Percentiles rank a stretch among this genome's conserved stretches.
These are phyloP conservation scores for Hoplodrina blanda DNA, from an alignment of 2,888 invertebrate species.

Conservation along the genomic window DNA sequence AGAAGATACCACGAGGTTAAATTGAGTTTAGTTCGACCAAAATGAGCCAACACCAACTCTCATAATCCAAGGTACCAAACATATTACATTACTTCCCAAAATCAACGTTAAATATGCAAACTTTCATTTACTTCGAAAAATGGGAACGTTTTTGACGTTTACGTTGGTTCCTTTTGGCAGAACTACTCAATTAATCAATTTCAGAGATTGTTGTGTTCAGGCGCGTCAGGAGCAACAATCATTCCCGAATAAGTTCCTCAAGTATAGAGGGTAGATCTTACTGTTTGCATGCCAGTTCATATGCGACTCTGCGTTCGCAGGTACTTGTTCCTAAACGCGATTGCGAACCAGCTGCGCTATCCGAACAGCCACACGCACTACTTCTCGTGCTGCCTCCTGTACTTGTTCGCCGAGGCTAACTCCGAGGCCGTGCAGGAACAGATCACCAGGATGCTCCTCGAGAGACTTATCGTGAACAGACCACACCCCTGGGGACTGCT, in stretches of 20 bases:
- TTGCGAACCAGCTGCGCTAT: constrained; percentile 99
- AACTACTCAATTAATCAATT: background rate
- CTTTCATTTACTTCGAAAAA: too few species aligned
- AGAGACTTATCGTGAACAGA: constrained; percentile 98
- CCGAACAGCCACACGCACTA: constrained; percentile 99
- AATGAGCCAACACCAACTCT: background rate
- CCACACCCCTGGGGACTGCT: constrained; percentile 99
- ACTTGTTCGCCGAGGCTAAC: constrained; percentile 99
- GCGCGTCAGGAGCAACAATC: background rate
- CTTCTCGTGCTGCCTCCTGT: constrained; percentile 99
- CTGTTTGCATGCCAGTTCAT: background rate
- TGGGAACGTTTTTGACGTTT: too few species aligned
- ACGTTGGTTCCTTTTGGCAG: background rate
- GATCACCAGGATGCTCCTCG: constrained; percentile 98
- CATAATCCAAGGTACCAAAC: background rate
- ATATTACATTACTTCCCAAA: too few species aligned
- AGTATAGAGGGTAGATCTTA: background rate
- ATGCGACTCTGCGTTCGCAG: constrained; percentile 78
- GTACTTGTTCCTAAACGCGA: constrained; percentile 99
- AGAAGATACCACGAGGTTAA: background rate
- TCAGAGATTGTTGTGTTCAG: background rate
- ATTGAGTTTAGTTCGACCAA: background rate
- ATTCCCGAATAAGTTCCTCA: background rate
- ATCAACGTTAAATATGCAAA: too few species aligned
- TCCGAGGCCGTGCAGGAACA: constrained; percentile 99